These are phyloP conservation scores for Carassius auratus DNA, from an alignment of 2,113 vertebrate species.

Conservation along the genomic window DNA sequence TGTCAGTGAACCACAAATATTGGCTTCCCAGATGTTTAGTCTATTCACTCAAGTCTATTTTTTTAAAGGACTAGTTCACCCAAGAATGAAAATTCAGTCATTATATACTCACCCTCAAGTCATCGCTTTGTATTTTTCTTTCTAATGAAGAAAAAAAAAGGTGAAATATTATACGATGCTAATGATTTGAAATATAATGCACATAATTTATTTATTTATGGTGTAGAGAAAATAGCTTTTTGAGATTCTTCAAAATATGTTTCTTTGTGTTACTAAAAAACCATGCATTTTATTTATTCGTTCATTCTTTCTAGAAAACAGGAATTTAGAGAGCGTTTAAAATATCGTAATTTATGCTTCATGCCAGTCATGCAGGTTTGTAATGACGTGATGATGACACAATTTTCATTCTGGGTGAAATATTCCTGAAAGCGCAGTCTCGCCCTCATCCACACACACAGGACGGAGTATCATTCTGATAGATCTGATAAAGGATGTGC, in stretches of 20 bases:
- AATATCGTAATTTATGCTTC: neutral
- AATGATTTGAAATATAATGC: neutral
- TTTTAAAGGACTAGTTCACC: neutral
- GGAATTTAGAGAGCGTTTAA: neutral
- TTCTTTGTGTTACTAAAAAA: neutral
- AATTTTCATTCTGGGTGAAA: too few species aligned
- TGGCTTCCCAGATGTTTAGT: conserved; percentile 1
- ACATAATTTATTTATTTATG: neutral
- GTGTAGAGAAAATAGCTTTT: neutral
- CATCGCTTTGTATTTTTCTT: neutral
- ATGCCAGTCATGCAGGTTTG: neutral
- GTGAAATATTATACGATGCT: neutral
- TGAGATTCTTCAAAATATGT: neutral
- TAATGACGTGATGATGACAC: neutral
- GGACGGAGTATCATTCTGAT: conserved; percentile 7
- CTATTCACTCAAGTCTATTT: neutral
- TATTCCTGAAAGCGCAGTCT: too few species aligned
- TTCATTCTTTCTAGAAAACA: neutral
- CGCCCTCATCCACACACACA: neutral
- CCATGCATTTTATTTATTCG: neutral
- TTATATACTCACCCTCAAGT: neutral
- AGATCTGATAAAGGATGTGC: conserved; percentile 36
- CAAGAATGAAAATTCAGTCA: neutral
- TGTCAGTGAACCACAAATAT: conserved; percentile 2
- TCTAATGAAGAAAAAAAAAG: neutral